Evolutionary conservation across 1,140 invertebrate genomes (phyloP), one percentile per base, ranked within the genome.

Genomic region (Palaemon carinicauda): DNA sequence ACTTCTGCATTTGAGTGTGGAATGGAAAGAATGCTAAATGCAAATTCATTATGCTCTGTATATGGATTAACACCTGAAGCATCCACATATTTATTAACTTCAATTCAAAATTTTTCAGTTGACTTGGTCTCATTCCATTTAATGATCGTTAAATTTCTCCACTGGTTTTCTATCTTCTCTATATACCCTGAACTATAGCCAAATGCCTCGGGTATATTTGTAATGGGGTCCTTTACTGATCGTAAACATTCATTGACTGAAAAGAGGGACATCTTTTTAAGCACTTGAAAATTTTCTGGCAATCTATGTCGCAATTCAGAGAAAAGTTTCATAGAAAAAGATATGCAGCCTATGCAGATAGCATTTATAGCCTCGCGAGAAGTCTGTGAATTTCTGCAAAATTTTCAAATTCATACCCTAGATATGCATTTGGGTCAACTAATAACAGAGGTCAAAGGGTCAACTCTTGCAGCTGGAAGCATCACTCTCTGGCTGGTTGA

Each of bases 1-100:
- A 33, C 53, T n/a, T 80, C 79, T 19, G 53, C 54, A 80, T 80
- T 65, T 3, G 79, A 60, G 50, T 65, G 79, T 19, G 79, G 79
- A 60, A 80, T n/a, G 24, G 19, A 21, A 15, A 82, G 60, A 12
- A 82, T 12, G 12, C 60, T 82, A 15, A 82, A 24, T 14, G 80
- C 60, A 9, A 82, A 69, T 1, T 69, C 56, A 12, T 56, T 50
- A 33, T 69, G 78, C 0, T 80, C 53, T 29, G 15, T 29, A 41
- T 60, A 80, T 24, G 27, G 78, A 19, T 80, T 80, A 17, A 60
- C 53, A 33, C 53, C 78, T 12, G 53, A 56, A 19, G 53, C 78
- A 60, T 60, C 52, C 31, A 10, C 60, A 27, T 80, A 65, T 33
- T 24, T 56, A 60, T 27, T n/a, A 41, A 81, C 60, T 71, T 81